Base-by-base conservation (phyloP, 2,888 invertebrate genomes). In the Stratiomys singularior region DNA sequence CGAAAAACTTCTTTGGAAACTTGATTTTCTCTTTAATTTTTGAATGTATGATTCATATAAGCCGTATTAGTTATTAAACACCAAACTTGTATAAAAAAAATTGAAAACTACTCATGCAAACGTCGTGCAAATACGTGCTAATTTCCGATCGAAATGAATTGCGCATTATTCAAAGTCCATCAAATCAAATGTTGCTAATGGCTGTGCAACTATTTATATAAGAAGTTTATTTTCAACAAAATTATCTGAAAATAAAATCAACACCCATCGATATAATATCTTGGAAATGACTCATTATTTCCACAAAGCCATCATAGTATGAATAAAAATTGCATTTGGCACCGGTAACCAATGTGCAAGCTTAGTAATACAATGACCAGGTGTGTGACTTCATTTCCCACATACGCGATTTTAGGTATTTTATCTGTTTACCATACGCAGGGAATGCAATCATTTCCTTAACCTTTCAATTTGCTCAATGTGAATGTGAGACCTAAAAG, bases 311-410 rank as follows among this genome's bases (percentile, higher is more conserved):
- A 60, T 60, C 60, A 23, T 5, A 21, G 23, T 23, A 60, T 21
- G 60, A 60, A 60, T 5, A 60, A 60, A 60, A 60, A 25, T 37
- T 60, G 60, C 60, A 60, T 60, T 60, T 60, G 60, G 60, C 60
- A 60, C 9, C 23, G 60, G 60, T 25, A 5, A 37, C 37, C 9
- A 37, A 37, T 37, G 37, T 37, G 37, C 5, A 5, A 5, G n/a
- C n/a, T 5, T 37, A 5, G 37, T 9, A 37, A 3, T 13, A 60
- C 60, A 23, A n/a, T 5, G 60, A 18, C 25, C 60, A 60, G 60
- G 60, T 60, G 60, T 37, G 37, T 60, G 60, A 52, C 3, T 52
- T 52, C 52, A 52, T n/a, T 52, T 52, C 52, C 52, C 52, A 18
- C 15, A 15, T 13, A 52, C 15, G 52, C 52, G 15, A 18, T 5